These are phyloP conservation scores for Athrips mouffetella DNA, from an alignment of 2,888 invertebrate genomes.

Conservation along the genomic window DNA sequence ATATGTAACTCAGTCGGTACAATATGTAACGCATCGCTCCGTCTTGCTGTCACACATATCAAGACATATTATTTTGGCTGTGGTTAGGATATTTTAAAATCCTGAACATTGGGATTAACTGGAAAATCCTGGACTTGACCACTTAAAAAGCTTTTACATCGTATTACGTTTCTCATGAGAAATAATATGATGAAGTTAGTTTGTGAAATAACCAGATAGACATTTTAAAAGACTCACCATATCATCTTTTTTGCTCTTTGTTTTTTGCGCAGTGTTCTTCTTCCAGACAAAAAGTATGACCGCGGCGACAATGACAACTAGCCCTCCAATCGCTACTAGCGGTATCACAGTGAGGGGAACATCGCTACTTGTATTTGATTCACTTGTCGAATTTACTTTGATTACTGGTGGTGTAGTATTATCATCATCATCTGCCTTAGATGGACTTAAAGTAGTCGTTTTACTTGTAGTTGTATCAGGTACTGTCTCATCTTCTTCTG, in stretches of 20 bases:
- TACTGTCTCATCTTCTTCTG: slow-evolving; percentile 46
- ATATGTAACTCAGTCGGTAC: too few relatives aligned
- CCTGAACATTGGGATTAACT: too few relatives aligned
- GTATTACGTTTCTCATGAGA: too few relatives aligned
- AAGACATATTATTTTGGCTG: too few relatives aligned
- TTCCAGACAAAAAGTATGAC: slow-evolving; percentile 84
- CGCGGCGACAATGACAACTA: slow-evolving; percentile 82
- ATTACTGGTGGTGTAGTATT: slow-evolving; percentile 33
- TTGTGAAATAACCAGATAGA: too few relatives aligned
- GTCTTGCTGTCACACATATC: too few relatives aligned
- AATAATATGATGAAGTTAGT: too few relatives aligned
- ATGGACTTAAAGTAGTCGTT: slow-evolving; percentile 39
- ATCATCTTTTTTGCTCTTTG: slow-evolving; percentile 85
- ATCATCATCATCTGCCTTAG: slow-evolving; percentile 32
- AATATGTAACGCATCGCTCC: too few relatives aligned
- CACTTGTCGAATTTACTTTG: slow-evolving; percentile 38
- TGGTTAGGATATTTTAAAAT: too few relatives aligned
- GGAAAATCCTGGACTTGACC: too few relatives aligned
- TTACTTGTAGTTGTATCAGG: slow-evolving; percentile 49
- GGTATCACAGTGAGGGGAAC: slow-evolving; percentile 84
- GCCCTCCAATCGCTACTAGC: slow-evolving; percentile 82
- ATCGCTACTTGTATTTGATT: slow-evolving; percentile 64
- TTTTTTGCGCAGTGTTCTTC: slow-evolving; percentile 81
- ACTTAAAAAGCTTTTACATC: too few relatives aligned
- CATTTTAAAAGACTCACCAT: slow-evolving; percentile 84